Conservation (phyloP, 2,797 vertebrate genomes). For the Toxotes lorentzi region DNA sequence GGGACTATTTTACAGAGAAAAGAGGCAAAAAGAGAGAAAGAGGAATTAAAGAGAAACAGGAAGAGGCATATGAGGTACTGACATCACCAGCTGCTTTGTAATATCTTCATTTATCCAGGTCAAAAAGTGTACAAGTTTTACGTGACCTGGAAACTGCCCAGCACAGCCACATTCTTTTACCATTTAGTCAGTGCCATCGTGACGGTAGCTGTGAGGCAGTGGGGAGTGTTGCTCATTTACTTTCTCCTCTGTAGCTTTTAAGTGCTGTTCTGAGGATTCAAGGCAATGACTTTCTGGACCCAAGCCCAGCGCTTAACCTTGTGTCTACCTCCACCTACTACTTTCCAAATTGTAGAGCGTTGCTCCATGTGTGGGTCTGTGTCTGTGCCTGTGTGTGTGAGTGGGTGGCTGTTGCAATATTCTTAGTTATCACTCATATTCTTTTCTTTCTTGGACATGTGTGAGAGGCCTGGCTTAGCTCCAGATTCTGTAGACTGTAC, state of each 20-base stretch:
- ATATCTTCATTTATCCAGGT: conserved; percentile 43
- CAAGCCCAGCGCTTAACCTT: conserved; percentile 1
- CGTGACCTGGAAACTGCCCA: conserved; percentile 23
- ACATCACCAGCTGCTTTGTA: conserved; percentile 10
- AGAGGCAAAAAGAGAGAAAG: not conserved
- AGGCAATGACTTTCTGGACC: conserved; percentile 4
- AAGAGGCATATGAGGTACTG: conserved; percentile 6
- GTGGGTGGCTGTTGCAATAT: not conserved
- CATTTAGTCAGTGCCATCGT: conserved; percentile 29
- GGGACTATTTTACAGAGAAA: not conserved
- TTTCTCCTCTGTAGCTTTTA: conserved; percentile 10
- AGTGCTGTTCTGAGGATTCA: conserved; percentile 20
- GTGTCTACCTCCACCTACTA: not conserved
- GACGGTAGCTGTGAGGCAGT: conserved; percentile 29
- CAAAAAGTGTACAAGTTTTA: conserved; percentile 18
- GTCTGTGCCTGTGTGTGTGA: not conserved
- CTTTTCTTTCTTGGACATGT: not conserved
- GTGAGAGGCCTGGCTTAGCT: not conserved
- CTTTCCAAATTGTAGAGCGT: conserved; percentile 15
- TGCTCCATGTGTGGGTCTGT: not conserved
- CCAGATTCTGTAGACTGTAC: not conserved
- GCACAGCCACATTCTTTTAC: conserved; percentile 29
- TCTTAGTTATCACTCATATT: not conserved
- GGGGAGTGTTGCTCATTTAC: conserved; percentile 38
- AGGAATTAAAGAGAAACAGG: conserved; percentile 13